Base-by-base conservation (phyloP, 1,140 invertebrate genomes). In the Mactra quadrangularis region DNA sequence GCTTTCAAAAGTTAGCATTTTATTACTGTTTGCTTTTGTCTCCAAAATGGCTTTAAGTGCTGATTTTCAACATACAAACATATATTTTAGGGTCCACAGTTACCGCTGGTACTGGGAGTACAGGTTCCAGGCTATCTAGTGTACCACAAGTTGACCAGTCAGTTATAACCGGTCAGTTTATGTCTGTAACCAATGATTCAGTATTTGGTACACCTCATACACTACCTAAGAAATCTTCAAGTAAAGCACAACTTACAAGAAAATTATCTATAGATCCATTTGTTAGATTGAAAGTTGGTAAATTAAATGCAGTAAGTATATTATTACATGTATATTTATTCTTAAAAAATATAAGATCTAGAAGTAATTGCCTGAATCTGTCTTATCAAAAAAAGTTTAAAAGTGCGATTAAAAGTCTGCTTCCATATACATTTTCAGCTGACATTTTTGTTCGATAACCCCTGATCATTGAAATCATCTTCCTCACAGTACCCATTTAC, bases 241-340 rank as follows among this genome's bases (percentile, higher is more conserved):
- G 50, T 13, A 77, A 79, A 41, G 83, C 75, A 72, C 82, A 82
- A 19, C 66, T 85, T 29, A 78, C 87, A 27, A 62, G 87, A 47
- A 89, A 90, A 74, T 74, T 85, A 11, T 88, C 89, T 3, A 60
- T 90, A 22, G 89, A 89, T 85, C 88, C 89, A 19, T 70, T 87
- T 57, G 87, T 83, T 27, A 86, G 85, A 66, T 71, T 90, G 41
- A 88, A 89, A 77, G 85, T 90, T 27, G 89, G 88, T 47, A 90
- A 89, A 74, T 64, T 82, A 29, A 82, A 68, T 74, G 38, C 71
- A 13, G 68, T 82, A 60, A 82, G 15, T 31, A 62, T 7, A 55
- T 55, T 6, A n/a, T n/a, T n/a, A 13, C 13, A 22, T 55, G 25
- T 17, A 25, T 55, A 25, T 47, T 47, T 47, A 47, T 19, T 11